Evolutionary conservation across 2,888 invertebrate species (phyloP), one percentile per base, ranked within the genome.

Genomic region (Sceliomorpha sp.): DNA sequence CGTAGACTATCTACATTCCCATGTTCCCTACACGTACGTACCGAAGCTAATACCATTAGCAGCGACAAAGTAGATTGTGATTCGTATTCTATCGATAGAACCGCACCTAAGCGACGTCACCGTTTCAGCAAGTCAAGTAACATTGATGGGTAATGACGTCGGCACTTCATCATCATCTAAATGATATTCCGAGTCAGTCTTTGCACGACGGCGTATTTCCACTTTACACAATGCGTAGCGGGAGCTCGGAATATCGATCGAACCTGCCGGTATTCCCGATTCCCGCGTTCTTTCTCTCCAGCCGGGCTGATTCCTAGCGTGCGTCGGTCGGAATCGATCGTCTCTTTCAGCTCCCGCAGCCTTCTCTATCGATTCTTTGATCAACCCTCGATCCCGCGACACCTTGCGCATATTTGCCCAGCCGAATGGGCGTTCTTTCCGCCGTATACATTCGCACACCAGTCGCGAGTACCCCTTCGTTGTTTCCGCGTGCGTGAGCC

Each of bases 221-320:
- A 39, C 31, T 51, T 29, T 27, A 12, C 56, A 29, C 34, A 29
- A 10, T 29, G 56, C 32, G 15, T 20, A 34, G 34, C 32, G 14
- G 37, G 72, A 67, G 72, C 62, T 42, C 60, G 56, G 73, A 76
- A 75, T 74, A 79, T 76, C 73, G 77, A 75, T 75, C 73, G 70
- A 72, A n/a, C n/a, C 72, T 71, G 45, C 63, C n/a, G 74, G 51
- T 55, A 71, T 71, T 55, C 70, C 53, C 62, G 69, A 73, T 73
- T 66, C 47, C 63, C n/a, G 47, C 37, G 45, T 64, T 67, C 67
- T 20, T 40, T 47, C 45, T 47, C 62, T 63, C 31, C 42, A 12
- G 10, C 15, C 31, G 20, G 9, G 6, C 9, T 24, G 42, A 42
- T 42, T 42, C 42, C 27, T 42, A 27, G 26, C 42, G 42, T 12